A percentile compares a stretch with the other conserved stretches of the same genome.
Evolutionary conservation across 2,113 vertebrate genomes (phyloP).

Genomic region (zebrafish (Danio rerio)): GRCz12tu NC_133188.1:30390001-30390500

Average conservation of each 20-base stretch:
- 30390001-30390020: neutral
- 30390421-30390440: no score
- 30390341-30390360: neutral
- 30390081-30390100: slow-evolving; percentile 9
- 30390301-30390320: neutral
- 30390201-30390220: slow-evolving; percentile 10
- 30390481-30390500: no score
- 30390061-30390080: neutral
- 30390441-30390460: no score
- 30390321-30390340: neutral
- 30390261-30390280: slow-evolving; percentile 30
- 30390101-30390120: slow-evolving; percentile 29
- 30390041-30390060: slow-evolving; percentile 8
- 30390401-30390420: no score
- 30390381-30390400: neutral
- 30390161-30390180: slow-evolving; percentile 35
- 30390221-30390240: slow-evolving; percentile 32
- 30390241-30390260: slow-evolving; percentile 22
- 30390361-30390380: neutral
- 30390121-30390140: slow-evolving; percentile 19
- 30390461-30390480: no score
- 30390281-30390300: slow-evolving; percentile 26
- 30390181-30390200: slow-evolving; percentile 37
- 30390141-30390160: slow-evolving; percentile 21
- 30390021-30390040: neutral